Evolutionary conservation across 2,113 vertebrate species (phyloP).

Genomic region (Leptodactylus fuscus): DNA sequence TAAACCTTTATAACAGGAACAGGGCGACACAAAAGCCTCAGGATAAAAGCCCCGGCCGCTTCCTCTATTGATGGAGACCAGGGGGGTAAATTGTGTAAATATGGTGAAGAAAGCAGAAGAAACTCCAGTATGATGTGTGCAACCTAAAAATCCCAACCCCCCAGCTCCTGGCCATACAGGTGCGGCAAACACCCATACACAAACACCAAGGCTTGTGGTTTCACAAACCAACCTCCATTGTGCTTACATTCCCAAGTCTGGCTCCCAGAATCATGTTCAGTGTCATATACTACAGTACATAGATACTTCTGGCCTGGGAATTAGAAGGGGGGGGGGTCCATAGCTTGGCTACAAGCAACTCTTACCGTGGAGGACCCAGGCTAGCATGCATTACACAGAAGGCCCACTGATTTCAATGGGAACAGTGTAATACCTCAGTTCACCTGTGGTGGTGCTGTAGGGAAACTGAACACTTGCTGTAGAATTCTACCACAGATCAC

Average conservation of each 20-base stretch:
- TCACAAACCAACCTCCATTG: neutral
- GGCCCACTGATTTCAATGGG: neutral
- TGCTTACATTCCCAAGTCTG: neutral
- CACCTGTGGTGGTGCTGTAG: neutral
- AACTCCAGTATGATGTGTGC: neutral
- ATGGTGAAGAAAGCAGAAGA: neutral
- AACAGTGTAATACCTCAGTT: neutral
- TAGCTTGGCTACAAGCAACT: too few relatives aligned
- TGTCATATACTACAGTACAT: neutral
- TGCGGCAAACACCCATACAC: neutral
- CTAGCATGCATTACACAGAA: neutral
- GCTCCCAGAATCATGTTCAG: neutral
- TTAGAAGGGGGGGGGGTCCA: too few relatives aligned
- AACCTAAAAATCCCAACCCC: neutral
- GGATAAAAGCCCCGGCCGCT: neutral
- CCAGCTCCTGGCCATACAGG: neutral
- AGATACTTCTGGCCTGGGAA: neutral
- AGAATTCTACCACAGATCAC: neutral
- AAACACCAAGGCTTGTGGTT: neutral
- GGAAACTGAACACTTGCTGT: neutral
- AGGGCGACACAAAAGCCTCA: neutral
- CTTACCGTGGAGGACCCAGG: too few relatives aligned
- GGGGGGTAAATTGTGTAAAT: neutral
- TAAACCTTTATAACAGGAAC: constrained; percentile 51
- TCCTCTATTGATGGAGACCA: neutral